A percentile compares a stretch with the other conserved stretches of the same genome.
Evolutionary conservation across 2,113 vertebrate species (phyloP).

Genomic region (Recurvirostra avosetta): DNA sequence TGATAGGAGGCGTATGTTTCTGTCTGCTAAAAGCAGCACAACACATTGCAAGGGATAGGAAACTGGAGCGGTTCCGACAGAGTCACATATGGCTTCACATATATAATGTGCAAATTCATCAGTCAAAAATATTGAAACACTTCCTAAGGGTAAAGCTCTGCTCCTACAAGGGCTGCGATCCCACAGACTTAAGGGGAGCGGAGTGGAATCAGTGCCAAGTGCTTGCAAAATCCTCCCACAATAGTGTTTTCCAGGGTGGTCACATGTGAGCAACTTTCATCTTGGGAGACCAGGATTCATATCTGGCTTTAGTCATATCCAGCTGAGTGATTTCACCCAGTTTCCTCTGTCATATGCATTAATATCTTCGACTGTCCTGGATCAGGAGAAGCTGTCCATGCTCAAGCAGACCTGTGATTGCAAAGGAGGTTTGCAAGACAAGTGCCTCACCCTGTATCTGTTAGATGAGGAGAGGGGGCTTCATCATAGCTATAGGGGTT

Average conservation of each 20-base stretch:
- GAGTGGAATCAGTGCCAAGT: neutral
- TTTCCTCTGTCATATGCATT: neutral
- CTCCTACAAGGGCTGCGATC: neutral
- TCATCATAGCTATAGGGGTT: neutral
- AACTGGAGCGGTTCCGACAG: conserved; percentile 20
- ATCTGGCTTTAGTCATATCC: neutral
- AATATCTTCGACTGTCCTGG: neutral
- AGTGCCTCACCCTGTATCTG: neutral
- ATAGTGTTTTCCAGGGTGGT: neutral
- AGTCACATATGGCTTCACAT: conserved; percentile 61
- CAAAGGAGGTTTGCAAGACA: neutral
- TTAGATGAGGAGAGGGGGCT: neutral
- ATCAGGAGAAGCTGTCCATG: neutral
- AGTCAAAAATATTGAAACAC: conserved; percentile 38
- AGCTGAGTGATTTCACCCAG: neutral
- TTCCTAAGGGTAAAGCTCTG: neutral
- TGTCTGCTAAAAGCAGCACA: conserved; percentile 54
- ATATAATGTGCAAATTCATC: conserved; percentile 51
- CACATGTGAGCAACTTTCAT: neutral
- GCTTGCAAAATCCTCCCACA: neutral
- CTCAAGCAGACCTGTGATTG: neutral
- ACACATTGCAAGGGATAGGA: conserved; percentile 47
- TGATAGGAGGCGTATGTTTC: conserved; percentile 59
- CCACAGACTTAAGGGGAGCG: neutral
- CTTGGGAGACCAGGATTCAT: neutral